These are phyloP conservation scores for Pipistrellus kuhlii DNA, from an alignment of 2,797 vertebrate genomes.

Conservation along the genomic window DNA sequence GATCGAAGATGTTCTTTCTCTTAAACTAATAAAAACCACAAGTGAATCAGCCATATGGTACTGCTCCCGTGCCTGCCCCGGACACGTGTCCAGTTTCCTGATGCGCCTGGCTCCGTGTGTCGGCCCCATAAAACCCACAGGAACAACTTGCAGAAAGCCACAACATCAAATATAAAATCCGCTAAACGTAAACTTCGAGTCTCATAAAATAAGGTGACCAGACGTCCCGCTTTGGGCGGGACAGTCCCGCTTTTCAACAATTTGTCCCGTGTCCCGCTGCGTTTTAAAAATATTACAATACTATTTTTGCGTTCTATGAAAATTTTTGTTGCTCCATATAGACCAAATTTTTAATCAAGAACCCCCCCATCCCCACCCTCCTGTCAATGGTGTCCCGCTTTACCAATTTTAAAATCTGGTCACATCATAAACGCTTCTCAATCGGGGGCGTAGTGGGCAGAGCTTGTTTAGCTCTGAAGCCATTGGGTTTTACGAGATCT, in stretches of 20 bases:
- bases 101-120: neutral
- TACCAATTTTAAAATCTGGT: too few species aligned
- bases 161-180: neutral
- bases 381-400: too few species aligned
- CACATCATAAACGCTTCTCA: neutral
- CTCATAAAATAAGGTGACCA: neutral
- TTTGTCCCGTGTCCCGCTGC: too few species aligned
- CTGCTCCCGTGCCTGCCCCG: neutral
- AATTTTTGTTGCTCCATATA: too few species aligned
- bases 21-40: neutral
- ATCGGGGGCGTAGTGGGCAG: neutral
- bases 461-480: neutral
- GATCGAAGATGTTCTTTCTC: neutral
- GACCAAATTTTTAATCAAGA: too few species aligned
- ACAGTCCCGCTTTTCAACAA: too few species aligned
- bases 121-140: neutral
- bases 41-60: slow-evolving; percentile 52
- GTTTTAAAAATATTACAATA: too few species aligned
- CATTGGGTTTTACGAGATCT: neutral
- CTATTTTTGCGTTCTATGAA: too few species aligned
- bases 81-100: neutral
- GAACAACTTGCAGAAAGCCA: neutral
- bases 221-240: too few species aligned
- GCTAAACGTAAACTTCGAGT: neutral
- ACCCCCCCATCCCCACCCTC: too few species aligned